Evolutionary conservation across 2,888 invertebrate genomes (phyloP).

Genomic region (Pristionchus japonicus): DNA sequence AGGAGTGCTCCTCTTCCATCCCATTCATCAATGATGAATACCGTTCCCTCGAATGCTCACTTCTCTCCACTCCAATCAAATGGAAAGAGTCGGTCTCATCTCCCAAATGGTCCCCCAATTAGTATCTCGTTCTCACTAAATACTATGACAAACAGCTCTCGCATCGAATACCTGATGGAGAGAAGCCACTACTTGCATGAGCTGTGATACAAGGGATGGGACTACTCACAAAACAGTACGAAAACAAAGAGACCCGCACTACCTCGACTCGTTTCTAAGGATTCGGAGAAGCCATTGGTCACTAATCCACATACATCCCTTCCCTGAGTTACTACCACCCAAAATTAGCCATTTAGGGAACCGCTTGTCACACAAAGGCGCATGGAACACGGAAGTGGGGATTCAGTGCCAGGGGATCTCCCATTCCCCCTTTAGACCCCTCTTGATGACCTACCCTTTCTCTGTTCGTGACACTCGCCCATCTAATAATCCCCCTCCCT

Average conservation of each 20-base stretch:
- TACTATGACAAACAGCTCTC: neutral
- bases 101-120: neutral
- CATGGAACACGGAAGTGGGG: neutral
- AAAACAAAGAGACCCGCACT: neutral
- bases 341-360: neutral
- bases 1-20: neutral
- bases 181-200: neutral
- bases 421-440: neutral
- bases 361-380: neutral
- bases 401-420: neutral
- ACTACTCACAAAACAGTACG: neutral
- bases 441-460: neutral
- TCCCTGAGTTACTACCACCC: neutral
- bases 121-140: neutral
- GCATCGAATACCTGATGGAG: neutral
- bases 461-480: constrained; percentile 4
- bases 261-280: too few species aligned
- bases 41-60: neutral
- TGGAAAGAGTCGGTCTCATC: neutral
- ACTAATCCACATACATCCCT: neutral
- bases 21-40: neutral
- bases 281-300: neutral
- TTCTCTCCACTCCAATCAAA: constrained; percentile 4
- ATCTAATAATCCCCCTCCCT: neutral
- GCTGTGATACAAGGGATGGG: neutral